These are phyloP conservation scores for Oscheius myriophilus DNA, from an alignment of 2,888 invertebrate species.

Conservation along the genomic window DNA sequence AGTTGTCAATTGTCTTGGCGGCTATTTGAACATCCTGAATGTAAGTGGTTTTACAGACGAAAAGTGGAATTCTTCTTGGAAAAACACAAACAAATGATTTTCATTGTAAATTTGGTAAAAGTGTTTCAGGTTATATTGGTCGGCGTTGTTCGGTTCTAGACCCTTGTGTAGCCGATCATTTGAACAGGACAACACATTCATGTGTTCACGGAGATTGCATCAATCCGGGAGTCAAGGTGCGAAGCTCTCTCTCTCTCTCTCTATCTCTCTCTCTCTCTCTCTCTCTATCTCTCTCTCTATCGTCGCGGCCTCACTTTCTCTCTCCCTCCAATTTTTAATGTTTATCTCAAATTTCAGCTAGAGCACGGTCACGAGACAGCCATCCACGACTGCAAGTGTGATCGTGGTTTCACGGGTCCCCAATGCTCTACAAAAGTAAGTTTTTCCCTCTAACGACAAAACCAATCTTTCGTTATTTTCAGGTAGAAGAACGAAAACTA, in stretches of 20 bases:
- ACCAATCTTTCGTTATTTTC: conserved; percentile 18
- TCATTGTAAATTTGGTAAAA: too few species aligned
- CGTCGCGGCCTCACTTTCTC: too few species aligned
- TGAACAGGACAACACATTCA: conserved; percentile 57
- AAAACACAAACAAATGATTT: too few species aligned
- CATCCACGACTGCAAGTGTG: conserved; percentile 63
- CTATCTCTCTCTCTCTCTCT: too few species aligned
- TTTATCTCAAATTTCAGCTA: conserved; percentile 38
- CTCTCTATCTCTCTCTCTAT: too few species aligned
- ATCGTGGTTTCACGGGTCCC: conserved; percentile 61
- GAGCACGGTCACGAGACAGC: conserved; percentile 53
- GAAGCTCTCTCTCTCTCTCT: conserved; percentile 7
- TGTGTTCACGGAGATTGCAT: conserved; percentile 58
- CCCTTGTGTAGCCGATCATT: conserved; percentile 57
- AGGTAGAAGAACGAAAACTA: conserved; percentile 54
- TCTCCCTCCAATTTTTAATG: too few species aligned
- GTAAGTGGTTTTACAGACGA: too few species aligned
- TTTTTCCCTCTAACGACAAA: too few species aligned
- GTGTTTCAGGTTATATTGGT: conserved; percentile 52
- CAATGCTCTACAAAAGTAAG: conserved; percentile 53
- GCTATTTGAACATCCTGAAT: too few species aligned
- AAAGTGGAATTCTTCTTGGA: too few species aligned
- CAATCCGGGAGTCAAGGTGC: conserved; percentile 48
- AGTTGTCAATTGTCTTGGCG: too few species aligned
- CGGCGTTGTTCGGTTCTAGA: conserved; percentile 55